Base-by-base conservation (phyloP, 2,113 vertebrate genomes). In the Apodemus sylvaticus region DNA sequence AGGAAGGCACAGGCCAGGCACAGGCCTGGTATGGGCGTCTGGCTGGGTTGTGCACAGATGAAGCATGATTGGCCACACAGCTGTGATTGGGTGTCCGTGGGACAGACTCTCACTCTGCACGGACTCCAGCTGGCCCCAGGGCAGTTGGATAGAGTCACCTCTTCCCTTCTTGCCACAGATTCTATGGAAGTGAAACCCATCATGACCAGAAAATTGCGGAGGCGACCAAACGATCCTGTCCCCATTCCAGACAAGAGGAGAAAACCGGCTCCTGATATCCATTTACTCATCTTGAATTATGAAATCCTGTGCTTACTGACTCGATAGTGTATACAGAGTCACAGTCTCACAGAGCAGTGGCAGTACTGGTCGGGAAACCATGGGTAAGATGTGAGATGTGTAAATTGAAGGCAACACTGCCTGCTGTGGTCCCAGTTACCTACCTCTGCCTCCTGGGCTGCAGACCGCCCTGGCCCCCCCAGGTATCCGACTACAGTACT, bases 131-230 rank as follows among this genome's bases (percentile, higher is more conserved):
- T 60, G 58, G 51, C 70, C 68, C 64, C 7, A 42, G 3, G 11
- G 74, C 64, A 66, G 26, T 24, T 89, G 68, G 82, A 22, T 82
- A 51, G 62, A 78, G 78, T 96, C 2, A 88, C 71, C 36, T 42
- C 70, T 97, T 98, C 71, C 48, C 2, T 98, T 98, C 39, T 91
- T 96, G 78, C 55, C 29, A 2, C 97, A 99, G 99, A 99, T 98
- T 99, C 99, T 14, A 99, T 99, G 99, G 99, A 99, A 95, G 99
- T 99, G 93, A 99, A 99, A 95, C 99, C 99, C 0, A 99, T 99
- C 97, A 99, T 99, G 99, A 99, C 99, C 3, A 98, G 99, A 68
- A 99, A 99, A 93, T 97, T 99, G 96, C 98, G 99, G 96, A 98
- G 99, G 66, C 98, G 99, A 89, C 99, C 99, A 2, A 99, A 99